These are phyloP conservation scores for Leptinotarsa rubiginosa DNA, from an alignment of 2,888 invertebrate genomes.

Conservation along the genomic window DNA sequence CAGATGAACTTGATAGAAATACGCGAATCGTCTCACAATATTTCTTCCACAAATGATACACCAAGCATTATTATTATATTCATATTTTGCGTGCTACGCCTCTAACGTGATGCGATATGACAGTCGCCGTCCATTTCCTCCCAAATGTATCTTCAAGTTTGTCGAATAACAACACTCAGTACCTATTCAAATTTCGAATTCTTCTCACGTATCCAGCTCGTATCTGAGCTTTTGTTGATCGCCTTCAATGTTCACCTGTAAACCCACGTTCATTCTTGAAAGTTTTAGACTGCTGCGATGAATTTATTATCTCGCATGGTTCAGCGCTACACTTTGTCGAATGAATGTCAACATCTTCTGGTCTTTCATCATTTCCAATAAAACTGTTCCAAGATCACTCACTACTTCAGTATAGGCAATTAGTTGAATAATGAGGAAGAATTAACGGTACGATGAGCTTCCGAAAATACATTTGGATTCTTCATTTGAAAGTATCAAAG, in stretches of 20 bases:
- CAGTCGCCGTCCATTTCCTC: neutral
- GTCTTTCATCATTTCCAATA: conserved; percentile 6
- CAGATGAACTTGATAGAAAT: no score
- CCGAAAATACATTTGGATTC: no score
- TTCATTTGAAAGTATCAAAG: no score
- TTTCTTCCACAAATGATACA: no score
- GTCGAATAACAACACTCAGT: conserved; percentile 8
- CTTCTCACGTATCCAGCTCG: conserved; percentile 7
- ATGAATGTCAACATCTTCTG: conserved; percentile 16
- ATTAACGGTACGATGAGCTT: neutral
- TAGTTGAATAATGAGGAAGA: neutral
- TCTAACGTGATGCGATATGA: no score
- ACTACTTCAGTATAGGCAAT: neutral
- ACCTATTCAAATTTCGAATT: neutral
- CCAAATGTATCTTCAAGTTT: neutral
- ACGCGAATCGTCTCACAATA: no score
- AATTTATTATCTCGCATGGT: conserved; percentile 8
- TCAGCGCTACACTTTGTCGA: conserved; percentile 4
- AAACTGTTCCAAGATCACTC: conserved; percentile 10
- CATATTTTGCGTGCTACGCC: no score
- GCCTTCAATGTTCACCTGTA: conserved; percentile 20
- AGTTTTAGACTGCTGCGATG: conserved; percentile 15
- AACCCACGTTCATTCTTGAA: conserved; percentile 14
- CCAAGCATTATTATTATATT: no score
- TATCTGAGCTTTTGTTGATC: conserved; percentile 18